These are phyloP conservation scores for Sarcophaga peregrina DNA, from an alignment of 1,140 invertebrate genomes.

Conservation along the genomic window DNA sequence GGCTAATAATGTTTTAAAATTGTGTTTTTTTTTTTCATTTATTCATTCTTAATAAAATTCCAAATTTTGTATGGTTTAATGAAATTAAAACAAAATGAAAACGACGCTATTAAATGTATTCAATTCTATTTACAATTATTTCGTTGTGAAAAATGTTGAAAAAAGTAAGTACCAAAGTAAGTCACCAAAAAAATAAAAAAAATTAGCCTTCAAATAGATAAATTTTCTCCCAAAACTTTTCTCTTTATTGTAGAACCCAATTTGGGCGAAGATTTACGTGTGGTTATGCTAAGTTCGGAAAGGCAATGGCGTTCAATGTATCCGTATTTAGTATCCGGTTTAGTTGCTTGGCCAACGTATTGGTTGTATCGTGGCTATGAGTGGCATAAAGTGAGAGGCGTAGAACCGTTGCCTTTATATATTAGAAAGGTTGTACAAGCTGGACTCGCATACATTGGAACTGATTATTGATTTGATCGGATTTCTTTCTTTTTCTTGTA, in stretches of 20 bases:
- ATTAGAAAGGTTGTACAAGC: background rate
- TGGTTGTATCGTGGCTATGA: constrained; percentile 55
- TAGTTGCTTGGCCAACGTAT: constrained; percentile 55
- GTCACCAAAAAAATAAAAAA: too few species aligned
- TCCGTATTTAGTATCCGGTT: constrained; percentile 51
- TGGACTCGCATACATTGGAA: background rate
- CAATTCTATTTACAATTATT: background rate
- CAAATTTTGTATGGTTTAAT: background rate
- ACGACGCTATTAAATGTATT: background rate
- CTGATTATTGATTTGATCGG: background rate
- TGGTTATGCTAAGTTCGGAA: background rate
- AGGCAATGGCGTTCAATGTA: background rate
- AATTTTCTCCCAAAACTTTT: background rate
- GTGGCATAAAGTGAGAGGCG: constrained; percentile 48
- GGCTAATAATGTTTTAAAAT: too few species aligned
- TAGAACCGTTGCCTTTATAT: background rate
- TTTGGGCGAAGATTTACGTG: background rate
- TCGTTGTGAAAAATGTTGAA: background rate
- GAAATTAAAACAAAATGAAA: too few species aligned
- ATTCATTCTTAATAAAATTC: background rate
- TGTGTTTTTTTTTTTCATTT: background rate
- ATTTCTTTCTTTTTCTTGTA: background rate
- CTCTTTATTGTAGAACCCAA: background rate
- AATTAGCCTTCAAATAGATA: too few species aligned
- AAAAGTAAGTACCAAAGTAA: background rate